These are phyloP conservation scores for Nannobrachium achirus DNA, from an alignment of 2,113 vertebrate species.

Conservation along the genomic window DNA sequence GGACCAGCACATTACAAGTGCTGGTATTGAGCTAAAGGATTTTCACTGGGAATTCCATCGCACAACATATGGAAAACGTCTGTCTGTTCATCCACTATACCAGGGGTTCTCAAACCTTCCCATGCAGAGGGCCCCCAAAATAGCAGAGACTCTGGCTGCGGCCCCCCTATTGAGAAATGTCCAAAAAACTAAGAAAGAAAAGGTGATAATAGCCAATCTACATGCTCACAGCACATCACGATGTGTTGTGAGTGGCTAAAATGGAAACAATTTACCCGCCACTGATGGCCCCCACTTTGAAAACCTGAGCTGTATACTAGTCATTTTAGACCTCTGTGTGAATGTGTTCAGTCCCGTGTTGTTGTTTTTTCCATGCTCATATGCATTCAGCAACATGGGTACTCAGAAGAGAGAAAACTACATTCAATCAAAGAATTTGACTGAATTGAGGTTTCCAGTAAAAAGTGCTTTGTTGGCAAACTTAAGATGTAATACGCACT, in stretches of 20 bases:
- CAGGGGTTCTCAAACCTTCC: no score
- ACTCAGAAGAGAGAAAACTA: constrained; percentile 20
- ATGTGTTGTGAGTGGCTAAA: no score
- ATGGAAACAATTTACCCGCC: no score
- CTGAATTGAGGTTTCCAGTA: constrained; percentile 14
- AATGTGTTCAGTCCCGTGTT: constrained; percentile 16
- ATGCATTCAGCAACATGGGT: constrained; percentile 8
- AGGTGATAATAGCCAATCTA: no score
- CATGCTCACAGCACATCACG: no score
- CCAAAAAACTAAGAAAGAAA: no score
- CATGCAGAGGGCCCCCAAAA: no score
- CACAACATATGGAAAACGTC: neutral
- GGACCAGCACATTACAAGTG: constrained; percentile 27
- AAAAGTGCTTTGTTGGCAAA: constrained; percentile 10
- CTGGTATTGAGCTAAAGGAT: constrained; percentile 29
- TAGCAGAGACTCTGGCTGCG: no score
- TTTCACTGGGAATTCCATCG: constrained; percentile 29
- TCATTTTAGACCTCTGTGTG: constrained; percentile 5
- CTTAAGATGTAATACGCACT: neutral
- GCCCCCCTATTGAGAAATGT: no score
- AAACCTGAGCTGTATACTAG: neutral
- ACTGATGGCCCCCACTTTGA: no score
- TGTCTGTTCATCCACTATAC: neutral
- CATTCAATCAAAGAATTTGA: constrained; percentile 29
- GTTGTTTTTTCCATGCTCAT: neutral